Evolutionary conservation across 2,888 invertebrate genomes (phyloP).

Genomic region (Pinctada fucata): DNA sequence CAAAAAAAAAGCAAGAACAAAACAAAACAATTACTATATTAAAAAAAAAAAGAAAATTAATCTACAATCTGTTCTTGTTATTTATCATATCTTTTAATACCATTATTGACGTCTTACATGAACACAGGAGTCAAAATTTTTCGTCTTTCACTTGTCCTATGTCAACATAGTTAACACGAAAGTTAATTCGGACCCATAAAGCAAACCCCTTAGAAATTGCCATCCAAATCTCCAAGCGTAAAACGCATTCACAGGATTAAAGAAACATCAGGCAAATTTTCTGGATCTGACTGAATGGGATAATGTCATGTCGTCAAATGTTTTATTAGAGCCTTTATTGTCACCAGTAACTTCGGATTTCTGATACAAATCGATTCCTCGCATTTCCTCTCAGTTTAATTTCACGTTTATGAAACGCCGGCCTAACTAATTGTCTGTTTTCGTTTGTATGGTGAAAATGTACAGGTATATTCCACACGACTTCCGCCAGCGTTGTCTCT

Average conservation of each 20-base stretch:
- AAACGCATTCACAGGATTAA: background rate
- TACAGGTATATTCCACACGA: background rate
- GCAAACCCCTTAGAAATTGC: background rate
- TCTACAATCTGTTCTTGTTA: no score
- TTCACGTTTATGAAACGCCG: background rate
- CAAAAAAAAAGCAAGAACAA: no score
- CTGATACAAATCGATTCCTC: background rate
- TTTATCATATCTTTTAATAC: no score
- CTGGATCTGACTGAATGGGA: background rate
- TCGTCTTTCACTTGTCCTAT: background rate
- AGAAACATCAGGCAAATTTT: background rate
- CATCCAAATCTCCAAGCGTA: background rate
- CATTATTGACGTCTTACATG: no score
- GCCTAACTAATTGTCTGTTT: background rate
- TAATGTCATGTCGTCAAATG: background rate
- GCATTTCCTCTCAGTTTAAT: background rate
- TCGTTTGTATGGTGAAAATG: background rate
- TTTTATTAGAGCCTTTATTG: background rate
- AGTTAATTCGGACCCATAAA: background rate
- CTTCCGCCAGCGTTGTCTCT: background rate
- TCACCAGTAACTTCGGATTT: background rate
- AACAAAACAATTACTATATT: no score
- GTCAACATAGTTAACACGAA: background rate
- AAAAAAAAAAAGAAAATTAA: no score
- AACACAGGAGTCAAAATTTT: background rate